Conservation (phyloP, 2,113 vertebrate species). For the Dromaius novaehollandiae region DNA sequence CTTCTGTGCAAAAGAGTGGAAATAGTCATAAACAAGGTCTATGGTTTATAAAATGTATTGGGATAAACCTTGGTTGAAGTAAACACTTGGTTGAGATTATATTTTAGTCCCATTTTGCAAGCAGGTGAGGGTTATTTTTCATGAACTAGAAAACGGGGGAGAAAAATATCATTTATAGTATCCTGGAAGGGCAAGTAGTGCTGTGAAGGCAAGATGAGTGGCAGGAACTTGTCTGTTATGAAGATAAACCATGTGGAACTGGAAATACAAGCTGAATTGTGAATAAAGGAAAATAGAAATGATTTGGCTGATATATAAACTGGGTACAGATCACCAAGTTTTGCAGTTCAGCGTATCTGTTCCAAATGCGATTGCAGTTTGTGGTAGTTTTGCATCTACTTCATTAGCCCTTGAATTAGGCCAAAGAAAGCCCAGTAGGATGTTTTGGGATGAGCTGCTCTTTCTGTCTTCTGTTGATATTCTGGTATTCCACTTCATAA, state of each 20-base stretch:
- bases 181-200: not conserved
- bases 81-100: not conserved
- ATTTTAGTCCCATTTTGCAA: not conserved
- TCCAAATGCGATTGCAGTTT: not conserved
- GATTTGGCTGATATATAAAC: not conserved
- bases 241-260: not conserved
- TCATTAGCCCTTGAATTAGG: not conserved
- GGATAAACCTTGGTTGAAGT: not conserved
- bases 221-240: not conserved
- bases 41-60: not conserved
- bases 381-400: not conserved
- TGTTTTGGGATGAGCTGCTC: not conserved
- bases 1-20: not conserved
- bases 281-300: not conserved
- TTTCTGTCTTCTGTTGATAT: not conserved
- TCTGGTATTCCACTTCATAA: not conserved
- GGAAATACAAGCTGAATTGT: not conserved
- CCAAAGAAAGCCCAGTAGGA: not conserved
- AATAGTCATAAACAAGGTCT: not conserved
- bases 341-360: not conserved
- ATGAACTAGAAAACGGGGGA: not conserved
- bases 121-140: not conserved
- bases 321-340: not conserved
- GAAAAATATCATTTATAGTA: not conserved
- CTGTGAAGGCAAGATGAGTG: not conserved